These are phyloP conservation scores for Philantomba maxwellii DNA, from an alignment of 2,113 vertebrate genomes.

Conservation along the genomic window DNA sequence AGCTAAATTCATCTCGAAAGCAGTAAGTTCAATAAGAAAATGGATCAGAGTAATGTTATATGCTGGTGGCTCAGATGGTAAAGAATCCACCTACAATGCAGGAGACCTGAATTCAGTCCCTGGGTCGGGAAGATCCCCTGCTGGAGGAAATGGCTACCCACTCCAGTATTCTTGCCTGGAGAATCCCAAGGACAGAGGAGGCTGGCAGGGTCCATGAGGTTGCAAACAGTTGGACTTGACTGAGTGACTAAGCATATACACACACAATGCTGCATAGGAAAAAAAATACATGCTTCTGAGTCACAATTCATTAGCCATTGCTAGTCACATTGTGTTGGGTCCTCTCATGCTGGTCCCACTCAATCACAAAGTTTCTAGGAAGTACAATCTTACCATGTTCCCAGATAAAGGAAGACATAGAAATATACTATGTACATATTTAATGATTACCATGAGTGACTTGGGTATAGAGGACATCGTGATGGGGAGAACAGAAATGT, in stretches of 20 bases:
- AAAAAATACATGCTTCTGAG: not conserved
- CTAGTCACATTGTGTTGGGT: fast-evolving
- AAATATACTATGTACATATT: not conserved
- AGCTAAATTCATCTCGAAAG: not conserved
- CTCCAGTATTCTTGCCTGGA: not conserved
- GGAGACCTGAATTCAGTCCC: not conserved
- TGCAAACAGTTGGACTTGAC: not conserved
- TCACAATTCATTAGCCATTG: not conserved
- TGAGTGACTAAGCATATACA: not conserved
- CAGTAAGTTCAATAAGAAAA: not conserved
- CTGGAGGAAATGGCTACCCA: not conserved
- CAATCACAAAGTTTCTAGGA: not conserved
- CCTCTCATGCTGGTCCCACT: not conserved
- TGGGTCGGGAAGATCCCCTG: not conserved
- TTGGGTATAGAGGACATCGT: not conserved
- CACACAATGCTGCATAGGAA: not conserved
- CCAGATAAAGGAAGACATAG: not conserved
- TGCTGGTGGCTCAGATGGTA: not conserved
- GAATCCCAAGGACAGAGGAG: not conserved
- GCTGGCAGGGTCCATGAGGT: not conserved
- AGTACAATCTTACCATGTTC: not conserved
- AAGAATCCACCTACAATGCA: not conserved
- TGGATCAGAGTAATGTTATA: not conserved
- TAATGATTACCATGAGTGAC: not conserved
- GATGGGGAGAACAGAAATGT: not conserved